Evolutionary conservation across 2,113 vertebrate genomes (phyloP).

Genomic region (Herpetotheres cachinnans): DNA sequence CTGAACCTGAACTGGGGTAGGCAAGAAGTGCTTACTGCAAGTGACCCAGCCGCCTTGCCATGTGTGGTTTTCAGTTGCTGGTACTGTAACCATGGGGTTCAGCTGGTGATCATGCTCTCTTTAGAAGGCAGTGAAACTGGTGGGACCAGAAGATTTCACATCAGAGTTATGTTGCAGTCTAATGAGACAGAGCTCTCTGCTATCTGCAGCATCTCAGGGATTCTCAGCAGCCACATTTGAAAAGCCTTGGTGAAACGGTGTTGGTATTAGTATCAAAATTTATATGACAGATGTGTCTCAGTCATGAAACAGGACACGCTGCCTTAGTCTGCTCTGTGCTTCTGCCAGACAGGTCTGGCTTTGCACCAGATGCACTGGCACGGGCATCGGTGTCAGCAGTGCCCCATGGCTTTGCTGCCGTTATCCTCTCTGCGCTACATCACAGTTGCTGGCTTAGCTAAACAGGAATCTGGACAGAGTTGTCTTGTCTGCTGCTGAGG

Average conservation of each 20-base stretch:
- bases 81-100: background rate
- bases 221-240: background rate
- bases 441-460: background rate
- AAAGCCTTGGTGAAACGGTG: background rate
- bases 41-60: background rate
- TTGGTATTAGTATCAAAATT: background rate
- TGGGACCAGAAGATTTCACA: background rate
- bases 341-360: constrained; percentile 39
- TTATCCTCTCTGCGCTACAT: background rate
- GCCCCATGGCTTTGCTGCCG: background rate
- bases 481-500: background rate
- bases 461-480: background rate
- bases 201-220: background rate
- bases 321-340: background rate
- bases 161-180: background rate
- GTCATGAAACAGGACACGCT: background rate
- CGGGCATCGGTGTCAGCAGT: background rate
- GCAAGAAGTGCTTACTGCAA: background rate
- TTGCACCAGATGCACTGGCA: background rate
- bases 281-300: constrained; percentile 2
- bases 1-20: background rate
- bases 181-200: background rate
- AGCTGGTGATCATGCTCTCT: background rate
- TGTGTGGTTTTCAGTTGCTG: background rate
- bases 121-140: background rate